Conservation (phyloP, 2,888 invertebrate genomes). For the Lordiphosa fenestrarum region DNA sequence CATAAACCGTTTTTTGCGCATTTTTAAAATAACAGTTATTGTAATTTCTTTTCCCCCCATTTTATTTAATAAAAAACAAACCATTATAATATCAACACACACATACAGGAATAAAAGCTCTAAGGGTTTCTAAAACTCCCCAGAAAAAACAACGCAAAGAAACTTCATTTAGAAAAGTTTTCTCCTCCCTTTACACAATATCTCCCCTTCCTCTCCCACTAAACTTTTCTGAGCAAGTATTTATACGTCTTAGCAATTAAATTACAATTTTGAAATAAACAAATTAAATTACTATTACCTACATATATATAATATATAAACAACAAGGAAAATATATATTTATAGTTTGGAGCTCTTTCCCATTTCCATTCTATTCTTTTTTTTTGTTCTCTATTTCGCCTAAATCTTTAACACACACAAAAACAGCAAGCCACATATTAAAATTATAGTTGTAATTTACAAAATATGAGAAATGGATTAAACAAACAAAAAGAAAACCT, state of each 20-base stretch:
- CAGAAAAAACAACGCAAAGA: slow-evolving; percentile 2
- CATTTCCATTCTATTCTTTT: slow-evolving; percentile 21
- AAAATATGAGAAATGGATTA: slow-evolving; percentile 23
- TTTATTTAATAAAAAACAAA: background rate
- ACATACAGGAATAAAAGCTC: no score
- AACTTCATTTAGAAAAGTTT: slow-evolving; percentile 16
- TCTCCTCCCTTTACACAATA: slow-evolving; percentile 7
- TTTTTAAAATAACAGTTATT: slow-evolving; percentile 30
- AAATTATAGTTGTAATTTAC: slow-evolving; percentile 40
- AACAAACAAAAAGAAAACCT: slow-evolving; percentile 28
- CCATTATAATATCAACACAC: no score
- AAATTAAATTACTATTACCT: slow-evolving; percentile 66
- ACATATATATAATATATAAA: slow-evolving; percentile 43
- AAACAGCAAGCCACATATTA: slow-evolving; percentile 29
- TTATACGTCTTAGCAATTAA: slow-evolving; percentile 69
- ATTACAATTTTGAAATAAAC: slow-evolving; percentile 63
- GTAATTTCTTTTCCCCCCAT: background rate
- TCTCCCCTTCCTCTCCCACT: background rate
- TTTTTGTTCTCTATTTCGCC: slow-evolving; percentile 25
- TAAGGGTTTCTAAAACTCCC: slow-evolving; percentile 25
- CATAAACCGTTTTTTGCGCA: slow-evolving; percentile 44
- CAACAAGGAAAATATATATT: slow-evolving; percentile 56
- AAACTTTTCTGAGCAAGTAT: slow-evolving; percentile 41
- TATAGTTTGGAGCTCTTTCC: slow-evolving; percentile 33
- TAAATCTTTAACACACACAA: slow-evolving; percentile 30